A percentile compares a stretch with the other conserved stretches of the same genome.
Evolutionary conservation across 2,888 invertebrate genomes (phyloP).

Genomic region (Pachymerium ferrugineum): DNA sequence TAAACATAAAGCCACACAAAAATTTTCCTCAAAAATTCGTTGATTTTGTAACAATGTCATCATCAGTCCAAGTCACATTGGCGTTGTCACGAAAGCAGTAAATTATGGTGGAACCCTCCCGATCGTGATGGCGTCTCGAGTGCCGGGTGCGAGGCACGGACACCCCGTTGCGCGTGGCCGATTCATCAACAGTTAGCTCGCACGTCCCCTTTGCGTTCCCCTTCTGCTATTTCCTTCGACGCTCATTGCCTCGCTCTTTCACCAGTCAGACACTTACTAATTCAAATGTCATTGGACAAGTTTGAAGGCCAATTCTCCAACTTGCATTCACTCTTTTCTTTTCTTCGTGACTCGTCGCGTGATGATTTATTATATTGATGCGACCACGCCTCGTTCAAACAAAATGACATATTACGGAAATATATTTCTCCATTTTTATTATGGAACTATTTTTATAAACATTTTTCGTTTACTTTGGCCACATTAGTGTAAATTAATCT

Average conservation of each 20-base stretch:
- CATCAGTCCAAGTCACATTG: background rate
- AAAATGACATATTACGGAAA: background rate
- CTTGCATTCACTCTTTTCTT: too few relatives aligned
- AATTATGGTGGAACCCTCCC: background rate
- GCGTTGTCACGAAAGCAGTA: background rate
- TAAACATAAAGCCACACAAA: background rate
- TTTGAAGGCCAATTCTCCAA: too few relatives aligned
- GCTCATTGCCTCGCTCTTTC: too few relatives aligned
- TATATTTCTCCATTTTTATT: background rate
- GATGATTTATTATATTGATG: background rate
- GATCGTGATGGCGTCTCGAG: background rate
- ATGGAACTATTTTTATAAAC: too few relatives aligned
- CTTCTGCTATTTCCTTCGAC: constrained; percentile 2
- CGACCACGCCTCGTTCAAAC: background rate
- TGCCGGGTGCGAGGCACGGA: constrained; percentile 6
- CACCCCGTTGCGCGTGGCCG: constrained; percentile 5
- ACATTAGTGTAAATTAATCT: too few relatives aligned
- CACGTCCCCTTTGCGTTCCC: background rate
- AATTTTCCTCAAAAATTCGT: background rate
- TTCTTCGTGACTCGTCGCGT: constrained; percentile 13
- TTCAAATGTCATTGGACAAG: background rate
- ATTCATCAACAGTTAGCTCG: background rate
- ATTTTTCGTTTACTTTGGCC: too few relatives aligned
- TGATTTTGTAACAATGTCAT: background rate
- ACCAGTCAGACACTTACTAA: background rate